Base-by-base conservation (phyloP, 2,797 vertebrate species). In the Coreius guichenoti region DNA sequence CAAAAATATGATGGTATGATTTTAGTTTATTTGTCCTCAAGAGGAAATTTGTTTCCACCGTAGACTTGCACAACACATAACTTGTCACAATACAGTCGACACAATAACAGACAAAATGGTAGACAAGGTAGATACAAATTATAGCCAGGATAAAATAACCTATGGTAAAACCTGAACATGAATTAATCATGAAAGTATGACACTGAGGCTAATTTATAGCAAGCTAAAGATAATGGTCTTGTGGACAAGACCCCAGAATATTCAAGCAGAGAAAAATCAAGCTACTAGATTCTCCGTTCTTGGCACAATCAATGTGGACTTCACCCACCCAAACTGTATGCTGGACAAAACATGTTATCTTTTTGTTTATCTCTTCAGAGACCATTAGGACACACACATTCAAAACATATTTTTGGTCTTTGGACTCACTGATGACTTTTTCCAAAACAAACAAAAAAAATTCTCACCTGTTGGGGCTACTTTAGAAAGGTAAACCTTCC, bases 381-480 rank as follows among this genome's bases (percentile, higher is more conserved):
- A 31, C n/a, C 16, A 79, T 45, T 45, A 79, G 45, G 23, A 65
- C n/a, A 79, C 23, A 79, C 23, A 19, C 58, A 70, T 14, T 49
- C 49, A 56, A 56, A 43, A 39, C 45, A 39, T 4, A 29, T 69
- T 33, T 70, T 16, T 45, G 33, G 69, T 73, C 69, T 61, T 51
- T 67, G 81, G 72, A 65, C 69, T 80, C 61, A 7, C 31, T 43
- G 31, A 21, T 5, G 1, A 49, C 3, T 56, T 69, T 49, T 21
- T 8, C 33, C 17, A 31, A 80, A 21, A 82, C 54, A 63, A 33
- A 47, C 1, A 5, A 33, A 13, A 17, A 43, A 39, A 21, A 29
- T n/a, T 3, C 91, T 89, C 90, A 98, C 97, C 97, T 90, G 96
- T 97, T 26, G 98, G 97, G 54, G 96, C 95, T 12, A 96, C 96